A percentile compares a stretch with the other conserved stretches of the same genome.
These are phyloP conservation scores for Poeciliopsis retropinna DNA, from an alignment of 2,113 vertebrate species.

Conservation along the genomic window DNA sequence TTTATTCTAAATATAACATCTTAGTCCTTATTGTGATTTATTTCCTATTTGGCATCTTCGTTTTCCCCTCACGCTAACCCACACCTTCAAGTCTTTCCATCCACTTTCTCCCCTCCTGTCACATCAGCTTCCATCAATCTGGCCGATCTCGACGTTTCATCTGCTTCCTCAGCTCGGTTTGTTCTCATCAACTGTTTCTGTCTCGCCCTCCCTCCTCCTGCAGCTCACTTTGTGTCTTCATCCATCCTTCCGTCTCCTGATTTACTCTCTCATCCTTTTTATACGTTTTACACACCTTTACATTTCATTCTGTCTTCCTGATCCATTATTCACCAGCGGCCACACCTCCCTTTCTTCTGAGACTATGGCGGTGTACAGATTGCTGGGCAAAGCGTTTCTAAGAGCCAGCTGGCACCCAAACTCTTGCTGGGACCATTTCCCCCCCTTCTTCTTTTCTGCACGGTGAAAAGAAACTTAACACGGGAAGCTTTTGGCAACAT, in stretches of 20 bases:
- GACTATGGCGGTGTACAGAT: slow-evolving; percentile 8
- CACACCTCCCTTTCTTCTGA: background rate
- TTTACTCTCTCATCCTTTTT: slow-evolving; percentile 34
- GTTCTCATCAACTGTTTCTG: slow-evolving; percentile 20
- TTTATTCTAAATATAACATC: too few relatives aligned
- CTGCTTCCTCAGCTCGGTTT: slow-evolving; percentile 38
- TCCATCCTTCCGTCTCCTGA: slow-evolving; percentile 48
- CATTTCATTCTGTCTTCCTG: slow-evolving; percentile 53
- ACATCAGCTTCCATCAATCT: slow-evolving; percentile 36
- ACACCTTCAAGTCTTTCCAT: slow-evolving; percentile 15
- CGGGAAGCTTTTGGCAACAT: slow-evolving; percentile 37
- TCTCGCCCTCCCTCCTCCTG: slow-evolving; percentile 23
- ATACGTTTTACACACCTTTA: slow-evolving; percentile 59
- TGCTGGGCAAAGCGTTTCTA: slow-evolving; percentile 54
- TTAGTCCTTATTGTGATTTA: background rate
- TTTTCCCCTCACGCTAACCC: background rate
- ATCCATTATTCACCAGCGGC: slow-evolving; percentile 25
- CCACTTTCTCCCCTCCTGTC: slow-evolving; percentile 16
- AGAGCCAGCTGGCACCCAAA: slow-evolving; percentile 60
- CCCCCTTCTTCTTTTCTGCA: slow-evolving; percentile 23
- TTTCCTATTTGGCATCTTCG: too few relatives aligned
- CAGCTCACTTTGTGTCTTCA: slow-evolving; percentile 29
- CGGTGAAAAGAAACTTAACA: slow-evolving; percentile 51
- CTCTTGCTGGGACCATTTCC: slow-evolving; percentile 42
- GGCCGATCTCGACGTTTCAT: slow-evolving; percentile 28